Evolutionary conservation across 2,113 vertebrate species (phyloP).

Genomic region (Platysternon megacephalum): DNA sequence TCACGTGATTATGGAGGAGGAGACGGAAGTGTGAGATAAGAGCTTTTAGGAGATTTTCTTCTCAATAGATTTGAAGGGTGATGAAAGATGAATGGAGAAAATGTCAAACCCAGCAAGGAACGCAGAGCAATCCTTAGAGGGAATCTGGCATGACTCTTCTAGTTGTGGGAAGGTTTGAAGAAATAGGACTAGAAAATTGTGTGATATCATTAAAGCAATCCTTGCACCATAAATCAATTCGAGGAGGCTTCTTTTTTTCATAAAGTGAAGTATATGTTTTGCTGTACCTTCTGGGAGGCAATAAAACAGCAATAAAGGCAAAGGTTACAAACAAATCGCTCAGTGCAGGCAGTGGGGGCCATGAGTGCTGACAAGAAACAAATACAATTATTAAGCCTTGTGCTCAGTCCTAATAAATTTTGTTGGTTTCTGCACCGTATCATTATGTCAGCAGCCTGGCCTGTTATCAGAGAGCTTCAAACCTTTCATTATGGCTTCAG

Average conservation of each 20-base stretch:
- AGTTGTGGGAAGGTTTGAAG: conserved; percentile 18
- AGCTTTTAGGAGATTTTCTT: conserved; percentile 7
- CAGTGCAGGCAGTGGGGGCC: not conserved
- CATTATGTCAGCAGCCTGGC: conserved; percentile 31
- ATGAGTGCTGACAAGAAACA: conserved; percentile 55
- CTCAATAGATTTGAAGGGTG: not conserved
- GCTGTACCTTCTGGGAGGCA: conserved; percentile 22
- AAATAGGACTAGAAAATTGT: not conserved
- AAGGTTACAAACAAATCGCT: conserved; percentile 63
- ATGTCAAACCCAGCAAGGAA: not conserved
- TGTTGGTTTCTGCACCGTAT: conserved; percentile 30
- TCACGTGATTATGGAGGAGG: not conserved
- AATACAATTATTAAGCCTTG: conserved; percentile 40
- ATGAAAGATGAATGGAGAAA: conserved; percentile 13
- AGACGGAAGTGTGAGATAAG: not conserved
- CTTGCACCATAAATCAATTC: not conserved
- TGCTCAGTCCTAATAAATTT: conserved; percentile 57
- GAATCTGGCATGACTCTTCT: conserved; percentile 3
- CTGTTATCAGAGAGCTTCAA: conserved; percentile 58
- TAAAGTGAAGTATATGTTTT: conserved; percentile 25
- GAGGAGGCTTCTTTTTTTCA: not conserved
- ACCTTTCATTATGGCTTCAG: conserved; percentile 67
- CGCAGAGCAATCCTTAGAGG: not conserved
- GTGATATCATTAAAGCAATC: not conserved
- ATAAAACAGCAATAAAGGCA: conserved; percentile 49